Evolutionary conservation across 2,888 invertebrate genomes (phyloP).

Genomic region (Apamea epomidion): DNA sequence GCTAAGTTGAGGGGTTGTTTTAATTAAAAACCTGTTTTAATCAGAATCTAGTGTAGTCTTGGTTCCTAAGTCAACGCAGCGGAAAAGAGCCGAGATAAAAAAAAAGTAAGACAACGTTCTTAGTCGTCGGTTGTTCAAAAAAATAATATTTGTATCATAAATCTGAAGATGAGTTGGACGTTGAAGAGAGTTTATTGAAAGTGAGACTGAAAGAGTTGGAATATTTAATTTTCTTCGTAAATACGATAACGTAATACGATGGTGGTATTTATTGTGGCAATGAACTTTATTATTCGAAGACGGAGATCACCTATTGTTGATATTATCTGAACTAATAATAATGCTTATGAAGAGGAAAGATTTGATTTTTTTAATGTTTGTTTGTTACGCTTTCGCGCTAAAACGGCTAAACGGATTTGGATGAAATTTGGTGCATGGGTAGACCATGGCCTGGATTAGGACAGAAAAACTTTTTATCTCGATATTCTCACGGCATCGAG

Average conservation of each 20-base stretch:
- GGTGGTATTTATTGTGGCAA: not conserved
- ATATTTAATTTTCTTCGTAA: constrained; percentile 2
- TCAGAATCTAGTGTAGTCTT: constrained; percentile 63
- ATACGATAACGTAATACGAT: not conserved
- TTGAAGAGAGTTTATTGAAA: constrained; percentile 5
- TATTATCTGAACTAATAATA: not conserved
- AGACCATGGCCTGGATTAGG: not conserved
- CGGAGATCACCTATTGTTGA: not conserved
- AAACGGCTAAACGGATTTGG: not conserved
- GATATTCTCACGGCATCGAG: not conserved
- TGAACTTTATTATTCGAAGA: constrained; percentile 7
- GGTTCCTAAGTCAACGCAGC: constrained; percentile 47
- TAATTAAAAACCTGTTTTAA: constrained; percentile 74
- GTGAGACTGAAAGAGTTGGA: not conserved
- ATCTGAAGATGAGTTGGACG: constrained; percentile 27
- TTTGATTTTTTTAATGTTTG: not conserved
- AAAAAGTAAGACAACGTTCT: constrained; percentile 22
- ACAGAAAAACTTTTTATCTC: not conserved
- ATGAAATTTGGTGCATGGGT: not conserved
- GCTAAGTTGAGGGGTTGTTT: constrained; percentile 70
- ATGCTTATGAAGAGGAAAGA: not conserved
- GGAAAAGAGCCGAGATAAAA: constrained; percentile 41
- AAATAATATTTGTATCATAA: constrained; percentile 40
- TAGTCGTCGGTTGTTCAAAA: constrained; percentile 22
- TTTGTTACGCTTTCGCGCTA: not conserved